Percentiles rank a stretch among this genome's conserved stretches.
Conservation (phyloP, 2,797 vertebrate species). For the Melanotaenia pygmaea region DNA sequence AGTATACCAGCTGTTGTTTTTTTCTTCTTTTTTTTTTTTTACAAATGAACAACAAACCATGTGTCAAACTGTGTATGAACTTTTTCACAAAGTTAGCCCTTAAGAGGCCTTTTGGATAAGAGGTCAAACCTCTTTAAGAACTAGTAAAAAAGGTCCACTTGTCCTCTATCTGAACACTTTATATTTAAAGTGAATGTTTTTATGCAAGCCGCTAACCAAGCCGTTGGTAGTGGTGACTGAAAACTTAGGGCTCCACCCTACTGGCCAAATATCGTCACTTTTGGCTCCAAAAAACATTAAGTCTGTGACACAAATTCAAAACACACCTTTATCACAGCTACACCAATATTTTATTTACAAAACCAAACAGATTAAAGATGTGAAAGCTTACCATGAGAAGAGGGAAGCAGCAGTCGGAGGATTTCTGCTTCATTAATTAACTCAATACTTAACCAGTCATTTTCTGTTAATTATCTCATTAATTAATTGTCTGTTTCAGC, state of each 20-base stretch:
- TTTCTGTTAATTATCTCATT: slow-evolving; percentile 11
- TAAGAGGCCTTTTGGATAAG: not conserved
- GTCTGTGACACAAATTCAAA: not conserved
- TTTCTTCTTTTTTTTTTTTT: too few species aligned
- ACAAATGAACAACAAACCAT: too few species aligned
- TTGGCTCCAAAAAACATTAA: too few species aligned
- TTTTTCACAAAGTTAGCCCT: too few species aligned
- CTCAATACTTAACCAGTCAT: not conserved
- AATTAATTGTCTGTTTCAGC: slow-evolving; percentile 1
- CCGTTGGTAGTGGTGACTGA: too few species aligned
- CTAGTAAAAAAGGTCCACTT: not conserved
- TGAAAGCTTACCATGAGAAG: not conserved
- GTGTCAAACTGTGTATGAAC: too few species aligned
- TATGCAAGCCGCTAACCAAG: too few species aligned
- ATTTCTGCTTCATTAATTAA: not conserved
- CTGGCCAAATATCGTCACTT: too few species aligned
- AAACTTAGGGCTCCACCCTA: too few species aligned
- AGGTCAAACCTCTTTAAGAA: too few species aligned
- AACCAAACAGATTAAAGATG: not conserved
- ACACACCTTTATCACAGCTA: not conserved
- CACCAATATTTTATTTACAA: not conserved
- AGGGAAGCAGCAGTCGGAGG: not conserved
- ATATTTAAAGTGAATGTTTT: not conserved
- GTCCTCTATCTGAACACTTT: not conserved
- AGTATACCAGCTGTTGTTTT: too few species aligned